These are phyloP conservation scores for Deilephila porcellus DNA, from an alignment of 2,888 invertebrate species.

Conservation along the genomic window DNA sequence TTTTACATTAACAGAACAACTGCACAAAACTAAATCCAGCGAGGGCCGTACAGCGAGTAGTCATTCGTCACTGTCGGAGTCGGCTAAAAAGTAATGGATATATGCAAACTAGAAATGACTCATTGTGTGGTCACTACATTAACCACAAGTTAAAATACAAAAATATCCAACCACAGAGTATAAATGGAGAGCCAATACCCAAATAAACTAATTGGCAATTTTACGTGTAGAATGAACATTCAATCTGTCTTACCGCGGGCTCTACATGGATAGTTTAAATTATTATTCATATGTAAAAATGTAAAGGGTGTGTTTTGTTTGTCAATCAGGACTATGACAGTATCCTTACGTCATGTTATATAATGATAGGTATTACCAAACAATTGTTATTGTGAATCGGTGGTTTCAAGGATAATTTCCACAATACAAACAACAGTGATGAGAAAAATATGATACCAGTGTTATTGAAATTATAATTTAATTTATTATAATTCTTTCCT, in stretches of 20 bases:
- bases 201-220: no score
- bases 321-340: neutral
- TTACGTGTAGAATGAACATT: no score
- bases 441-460: neutral
- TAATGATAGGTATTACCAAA: neutral
- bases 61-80: neutral
- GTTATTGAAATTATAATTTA: neutral
- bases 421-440: neutral
- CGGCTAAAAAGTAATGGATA: neutral
- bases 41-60: neutral
- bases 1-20: neutral
- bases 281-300: no score
- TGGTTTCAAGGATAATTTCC: neutral
- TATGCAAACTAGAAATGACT: constrained; percentile 1
- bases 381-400: neutral
- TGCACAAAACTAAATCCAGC: neutral
- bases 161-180: neutral
- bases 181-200: no score
- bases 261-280: neutral
- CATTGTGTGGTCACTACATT: neutral
- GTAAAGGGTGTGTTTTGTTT: neutral
- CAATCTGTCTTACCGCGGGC: no score
- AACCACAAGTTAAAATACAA: neutral
- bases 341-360: neutral
- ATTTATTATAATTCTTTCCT: neutral